phyloP scores from a whole-genome alignment of 2,113 vertebrate genomes.

The Engystomops pustulosus region DNA sequence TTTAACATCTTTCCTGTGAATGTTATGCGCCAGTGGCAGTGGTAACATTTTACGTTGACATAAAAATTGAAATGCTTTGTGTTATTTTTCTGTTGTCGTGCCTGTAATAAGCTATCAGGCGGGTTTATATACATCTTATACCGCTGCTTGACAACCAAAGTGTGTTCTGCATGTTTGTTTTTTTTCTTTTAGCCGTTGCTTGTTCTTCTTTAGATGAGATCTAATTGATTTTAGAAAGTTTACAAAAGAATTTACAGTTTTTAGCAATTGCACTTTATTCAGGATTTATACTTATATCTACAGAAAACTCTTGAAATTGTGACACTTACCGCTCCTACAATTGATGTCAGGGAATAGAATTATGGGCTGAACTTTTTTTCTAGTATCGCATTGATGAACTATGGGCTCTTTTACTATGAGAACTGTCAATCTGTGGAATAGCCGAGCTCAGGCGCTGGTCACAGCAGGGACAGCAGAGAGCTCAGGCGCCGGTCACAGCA shows the following conservation, averaged over 20 bases:
- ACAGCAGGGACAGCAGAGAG: no score
- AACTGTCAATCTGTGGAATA: no score
- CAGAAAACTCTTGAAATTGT: no score
- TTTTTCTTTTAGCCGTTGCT: no score
- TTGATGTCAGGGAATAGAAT: no score
- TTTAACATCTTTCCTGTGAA: conserved; percentile 41
- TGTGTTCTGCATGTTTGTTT: not conserved
- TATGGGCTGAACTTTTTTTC: no score
- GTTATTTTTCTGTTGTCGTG: conserved; percentile 33
- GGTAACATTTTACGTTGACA: conserved; percentile 44
- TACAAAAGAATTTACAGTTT: not conserved
- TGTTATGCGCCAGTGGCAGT: conserved; percentile 33
- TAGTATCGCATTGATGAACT: no score
- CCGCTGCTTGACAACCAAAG: not conserved
- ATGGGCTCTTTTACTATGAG: no score
- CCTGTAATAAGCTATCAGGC: conserved; percentile 28
- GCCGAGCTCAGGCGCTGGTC: no score
- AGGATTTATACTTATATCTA: not conserved
- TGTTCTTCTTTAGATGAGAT: not conserved
- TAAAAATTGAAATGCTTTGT: conserved; percentile 46
- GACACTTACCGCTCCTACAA: no score
- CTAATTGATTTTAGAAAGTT: not conserved
- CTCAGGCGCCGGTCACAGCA: no score
- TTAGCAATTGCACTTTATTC: not conserved
- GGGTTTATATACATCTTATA: conserved; percentile 4